Conservation (phyloP, 2,113 vertebrate genomes). For the rabbit (Oryctolagus cuniculus) region DNA sequence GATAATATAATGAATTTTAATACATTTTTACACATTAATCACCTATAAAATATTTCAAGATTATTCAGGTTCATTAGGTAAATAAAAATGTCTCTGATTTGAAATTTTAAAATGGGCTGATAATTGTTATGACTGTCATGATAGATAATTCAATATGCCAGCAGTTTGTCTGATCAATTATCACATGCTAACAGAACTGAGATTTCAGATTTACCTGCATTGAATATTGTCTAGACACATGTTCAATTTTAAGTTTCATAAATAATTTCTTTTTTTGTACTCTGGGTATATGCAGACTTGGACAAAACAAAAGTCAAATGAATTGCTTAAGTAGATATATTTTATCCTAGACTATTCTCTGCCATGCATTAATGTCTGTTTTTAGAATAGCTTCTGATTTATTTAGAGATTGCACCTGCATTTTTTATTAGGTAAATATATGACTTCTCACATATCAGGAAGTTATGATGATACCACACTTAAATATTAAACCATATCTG, state of each 20-base stretch:
- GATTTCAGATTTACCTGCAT: neutral
- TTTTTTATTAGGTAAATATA: conserved; percentile 74
- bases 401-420: conserved; percentile 55
- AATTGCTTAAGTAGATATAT: conserved; percentile 53
- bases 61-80: neutral
- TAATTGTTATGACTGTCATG: neutral
- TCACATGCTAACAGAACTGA: neutral
- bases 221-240: neutral
- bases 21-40: neutral
- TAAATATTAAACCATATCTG: neutral
- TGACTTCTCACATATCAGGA: conserved; percentile 50
- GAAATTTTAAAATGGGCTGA: neutral
- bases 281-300: neutral
- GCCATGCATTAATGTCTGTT: conserved; percentile 67
- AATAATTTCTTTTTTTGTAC: conserved; percentile 30
- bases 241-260: neutral
- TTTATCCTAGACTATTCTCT: conserved; percentile 22
- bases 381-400: conserved; percentile 71
- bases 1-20: conserved; percentile 10
- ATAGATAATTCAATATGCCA: neutral
- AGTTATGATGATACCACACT: neutral
- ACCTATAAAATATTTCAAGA: conserved; percentile 20
- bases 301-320: neutral
- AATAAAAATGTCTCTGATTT: neutral
- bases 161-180: neutral